Evolutionary conservation across 2,888 invertebrate species (phyloP).

Genomic region (Phengaris alcon): DNA sequence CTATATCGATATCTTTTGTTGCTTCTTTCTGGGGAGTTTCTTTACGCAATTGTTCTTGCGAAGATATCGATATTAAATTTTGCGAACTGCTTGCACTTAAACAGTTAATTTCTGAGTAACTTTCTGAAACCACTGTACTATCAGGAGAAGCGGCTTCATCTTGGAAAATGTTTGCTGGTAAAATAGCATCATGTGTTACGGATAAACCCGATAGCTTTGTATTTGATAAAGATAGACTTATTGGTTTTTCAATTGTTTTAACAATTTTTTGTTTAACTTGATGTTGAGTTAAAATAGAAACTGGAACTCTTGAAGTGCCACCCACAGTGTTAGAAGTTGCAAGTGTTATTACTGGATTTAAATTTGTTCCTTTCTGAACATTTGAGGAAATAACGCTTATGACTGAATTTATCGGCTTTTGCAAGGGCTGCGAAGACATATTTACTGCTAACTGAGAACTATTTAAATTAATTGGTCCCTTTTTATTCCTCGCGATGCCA

Average conservation of each 20-base stretch:
- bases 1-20: slow-evolving; percentile 70
- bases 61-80: slow-evolving; percentile 47
- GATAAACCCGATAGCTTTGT: slow-evolving; percentile 78
- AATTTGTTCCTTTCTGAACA: slow-evolving; percentile 59
- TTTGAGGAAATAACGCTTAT: slow-evolving; percentile 74
- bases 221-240: slow-evolving; percentile 73
- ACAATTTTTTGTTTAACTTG: slow-evolving; percentile 76
- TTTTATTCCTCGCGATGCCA: slow-evolving; percentile 54
- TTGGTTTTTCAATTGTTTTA: slow-evolving; percentile 73
- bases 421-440: slow-evolving; percentile 60
- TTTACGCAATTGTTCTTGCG: slow-evolving; percentile 47
- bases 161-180: slow-evolving; percentile 84
- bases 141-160: slow-evolving; percentile 83
- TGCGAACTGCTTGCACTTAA: slow-evolving; percentile 46
- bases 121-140: slow-evolving; percentile 60
- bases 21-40: slow-evolving; percentile 54
- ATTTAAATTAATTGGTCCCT: slow-evolving; percentile 61
- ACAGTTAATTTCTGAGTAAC: slow-evolving; percentile 48
- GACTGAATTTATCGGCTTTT: slow-evolving; percentile 69
- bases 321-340: slow-evolving; percentile 57
- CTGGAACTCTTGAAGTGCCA: slow-evolving; percentile 61
- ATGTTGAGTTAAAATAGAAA: slow-evolving; percentile 69
- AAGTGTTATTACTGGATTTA: slow-evolving; percentile 65
- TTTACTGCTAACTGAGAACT: slow-evolving; percentile 60
- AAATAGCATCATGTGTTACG: slow-evolving; percentile 77